These are phyloP conservation scores for Channa maculata DNA, from an alignment of 2,113 vertebrate genomes.

Conservation along the genomic window DNA sequence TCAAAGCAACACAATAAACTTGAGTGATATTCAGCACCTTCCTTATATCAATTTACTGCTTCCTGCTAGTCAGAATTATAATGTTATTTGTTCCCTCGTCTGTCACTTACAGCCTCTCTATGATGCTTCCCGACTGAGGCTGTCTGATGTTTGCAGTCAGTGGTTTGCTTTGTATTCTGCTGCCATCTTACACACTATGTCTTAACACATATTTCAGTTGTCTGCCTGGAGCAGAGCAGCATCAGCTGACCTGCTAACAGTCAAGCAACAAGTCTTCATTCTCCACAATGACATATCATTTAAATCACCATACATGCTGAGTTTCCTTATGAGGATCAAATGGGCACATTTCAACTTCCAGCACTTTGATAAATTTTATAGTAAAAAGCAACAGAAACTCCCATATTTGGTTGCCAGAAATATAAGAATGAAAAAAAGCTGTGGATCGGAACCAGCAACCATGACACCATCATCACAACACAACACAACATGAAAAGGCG, in stretches of 20 bases:
- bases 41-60: constrained; percentile 48
- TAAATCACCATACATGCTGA: constrained; percentile 28
- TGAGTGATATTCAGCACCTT: constrained; percentile 37
- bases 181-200: background rate
- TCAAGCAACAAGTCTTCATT: constrained; percentile 9
- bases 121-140: constrained; percentile 23
- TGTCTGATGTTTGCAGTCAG: constrained; percentile 18
- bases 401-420: background rate
- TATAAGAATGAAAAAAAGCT: constrained; percentile 1
- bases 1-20: constrained; percentile 33
- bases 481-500: constrained; percentile 2
- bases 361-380: constrained; percentile 17
- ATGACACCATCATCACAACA: constrained; percentile 5
- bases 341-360: constrained; percentile 18
- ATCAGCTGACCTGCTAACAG: constrained; percentile 28
- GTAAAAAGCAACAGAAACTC: constrained; percentile 1
- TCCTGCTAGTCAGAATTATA: constrained; percentile 44
- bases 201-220: constrained; percentile 22
- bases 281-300: constrained; percentile 33
- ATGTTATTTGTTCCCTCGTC: constrained; percentile 28
- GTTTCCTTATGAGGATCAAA: constrained; percentile 32
- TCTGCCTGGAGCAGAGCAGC: constrained; percentile 21
- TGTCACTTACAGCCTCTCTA: background rate
- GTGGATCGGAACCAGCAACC: background rate
- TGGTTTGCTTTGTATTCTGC: constrained; percentile 20